Evolutionary conservation across 2,113 vertebrate species (phyloP).

Genomic region (Glaucidium brasilianum): DNA sequence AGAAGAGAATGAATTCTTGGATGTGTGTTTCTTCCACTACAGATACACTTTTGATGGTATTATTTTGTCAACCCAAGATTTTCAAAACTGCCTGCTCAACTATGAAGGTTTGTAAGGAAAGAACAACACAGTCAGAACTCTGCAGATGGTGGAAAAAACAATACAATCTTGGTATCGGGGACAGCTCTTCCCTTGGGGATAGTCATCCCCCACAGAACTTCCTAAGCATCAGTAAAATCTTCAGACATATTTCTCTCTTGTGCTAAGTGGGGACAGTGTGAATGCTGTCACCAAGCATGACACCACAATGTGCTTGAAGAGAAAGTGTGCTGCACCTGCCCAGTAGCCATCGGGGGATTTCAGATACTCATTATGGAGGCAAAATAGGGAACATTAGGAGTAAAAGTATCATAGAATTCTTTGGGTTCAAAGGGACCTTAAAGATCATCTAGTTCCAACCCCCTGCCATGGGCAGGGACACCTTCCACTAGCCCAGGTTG

Average conservation of each 20-base stretch:
- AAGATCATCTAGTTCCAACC: no score
- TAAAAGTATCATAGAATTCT: neutral
- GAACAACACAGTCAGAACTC: neutral
- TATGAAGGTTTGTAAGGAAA: neutral
- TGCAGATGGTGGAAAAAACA: neutral
- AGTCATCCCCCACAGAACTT: neutral
- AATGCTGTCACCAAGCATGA: accelerated
- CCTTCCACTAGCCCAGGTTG: no score
- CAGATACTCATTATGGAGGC: neutral
- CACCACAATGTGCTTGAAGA: neutral
- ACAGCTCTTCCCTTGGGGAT: neutral
- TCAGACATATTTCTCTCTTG: neutral
- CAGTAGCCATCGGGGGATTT: neutral
- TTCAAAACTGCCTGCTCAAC: neutral
- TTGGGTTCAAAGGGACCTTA: no score
- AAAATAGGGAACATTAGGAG: neutral
- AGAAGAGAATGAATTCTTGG: neutral
- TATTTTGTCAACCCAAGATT: neutral
- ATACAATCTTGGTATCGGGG: neutral
- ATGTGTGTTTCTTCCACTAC: neutral
- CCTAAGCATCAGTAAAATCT: neutral
- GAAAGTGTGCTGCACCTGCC: neutral
- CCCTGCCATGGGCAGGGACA: no score
- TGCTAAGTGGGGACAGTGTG: neutral
- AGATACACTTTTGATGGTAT: neutral